Percentiles rank a stretch among this genome's conserved stretches.
These are phyloP conservation scores for Eciton burchellii DNA, from an alignment of 1,140 invertebrate species.

Conservation along the genomic window DNA sequence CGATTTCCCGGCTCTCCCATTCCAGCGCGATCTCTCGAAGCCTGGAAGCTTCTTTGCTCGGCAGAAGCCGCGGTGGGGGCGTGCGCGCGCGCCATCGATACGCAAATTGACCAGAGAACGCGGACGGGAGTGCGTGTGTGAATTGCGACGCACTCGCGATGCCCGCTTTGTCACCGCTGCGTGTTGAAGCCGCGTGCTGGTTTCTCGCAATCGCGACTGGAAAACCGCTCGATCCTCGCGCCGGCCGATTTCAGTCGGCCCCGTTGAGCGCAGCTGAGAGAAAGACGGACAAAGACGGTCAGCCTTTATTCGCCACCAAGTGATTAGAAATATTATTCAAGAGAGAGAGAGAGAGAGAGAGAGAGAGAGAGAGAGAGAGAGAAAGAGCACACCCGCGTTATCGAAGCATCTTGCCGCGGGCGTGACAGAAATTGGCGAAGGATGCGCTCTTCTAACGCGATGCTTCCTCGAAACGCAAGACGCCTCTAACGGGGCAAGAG, in stretches of 20 bases:
- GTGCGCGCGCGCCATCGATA: slow-evolving; percentile 57
- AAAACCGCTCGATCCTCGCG: too few species aligned
- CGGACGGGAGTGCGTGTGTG: slow-evolving; percentile 64
- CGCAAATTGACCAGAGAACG: slow-evolving; percentile 55
- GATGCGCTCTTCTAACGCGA: too few species aligned
- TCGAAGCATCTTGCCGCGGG: too few species aligned
- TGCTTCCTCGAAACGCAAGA: too few species aligned
- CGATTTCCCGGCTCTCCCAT: too few species aligned
- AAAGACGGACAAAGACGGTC: too few species aligned
- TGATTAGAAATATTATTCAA: too few species aligned
- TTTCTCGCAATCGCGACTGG: slow-evolving; percentile 35
- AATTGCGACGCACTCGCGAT: slow-evolving; percentile 78
- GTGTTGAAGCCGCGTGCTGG: slow-evolving; percentile 46
- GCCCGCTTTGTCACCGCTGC: slow-evolving; percentile 79
- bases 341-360: background rate
- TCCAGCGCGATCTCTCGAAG: background rate
- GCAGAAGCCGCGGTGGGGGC: slow-evolving; percentile 40
- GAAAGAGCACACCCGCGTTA: slow-evolving; percentile 34
- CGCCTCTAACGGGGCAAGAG: too few species aligned
- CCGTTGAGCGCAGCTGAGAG: too few species aligned
- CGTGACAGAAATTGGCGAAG: too few species aligned
- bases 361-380: slow-evolving; percentile 38
- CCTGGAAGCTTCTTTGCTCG: background rate
- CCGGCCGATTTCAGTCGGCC: too few species aligned
- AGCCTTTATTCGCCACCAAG: too few species aligned